Conservation (phyloP, 2,113 vertebrate species). For the Ginglymostoma cirratum region DNA sequence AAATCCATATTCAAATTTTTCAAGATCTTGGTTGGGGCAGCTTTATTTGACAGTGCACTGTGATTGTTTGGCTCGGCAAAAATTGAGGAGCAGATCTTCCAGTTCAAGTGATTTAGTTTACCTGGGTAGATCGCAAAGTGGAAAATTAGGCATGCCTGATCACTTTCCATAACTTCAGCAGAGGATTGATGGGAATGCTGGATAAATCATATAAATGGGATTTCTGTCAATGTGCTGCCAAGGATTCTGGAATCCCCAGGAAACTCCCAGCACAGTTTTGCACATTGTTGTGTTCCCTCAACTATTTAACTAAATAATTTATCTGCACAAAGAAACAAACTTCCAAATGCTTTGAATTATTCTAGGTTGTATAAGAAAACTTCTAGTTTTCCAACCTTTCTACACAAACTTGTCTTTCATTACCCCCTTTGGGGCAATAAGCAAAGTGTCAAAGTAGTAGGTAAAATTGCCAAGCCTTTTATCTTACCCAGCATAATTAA, state of each 20-base stretch:
- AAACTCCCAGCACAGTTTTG: background rate
- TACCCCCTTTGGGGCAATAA: background rate
- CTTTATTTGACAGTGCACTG: background rate
- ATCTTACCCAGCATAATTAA: background rate
- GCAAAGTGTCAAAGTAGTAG: background rate
- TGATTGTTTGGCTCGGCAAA: background rate
- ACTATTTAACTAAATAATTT: background rate
- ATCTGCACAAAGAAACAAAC: background rate
- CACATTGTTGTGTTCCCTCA: background rate
- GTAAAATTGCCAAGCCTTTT: background rate
- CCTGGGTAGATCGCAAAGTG: background rate
- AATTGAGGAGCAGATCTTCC: background rate
- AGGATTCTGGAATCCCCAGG: background rate
- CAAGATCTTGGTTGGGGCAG: background rate
- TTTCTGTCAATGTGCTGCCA: background rate
- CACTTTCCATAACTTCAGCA: background rate
- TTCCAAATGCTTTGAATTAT: background rate
- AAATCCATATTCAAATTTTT: conserved; percentile 10
- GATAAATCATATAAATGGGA: background rate
- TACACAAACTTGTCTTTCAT: background rate
- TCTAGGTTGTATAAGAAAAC: background rate
- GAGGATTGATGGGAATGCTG: background rate
- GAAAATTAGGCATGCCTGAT: background rate
- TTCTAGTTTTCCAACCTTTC: background rate
- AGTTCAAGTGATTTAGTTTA: background rate